Evolutionary conservation across 1,140 invertebrate genomes (phyloP), one percentile per base, ranked within the genome.

Genomic region (Meloidogyne hapla): DNA sequence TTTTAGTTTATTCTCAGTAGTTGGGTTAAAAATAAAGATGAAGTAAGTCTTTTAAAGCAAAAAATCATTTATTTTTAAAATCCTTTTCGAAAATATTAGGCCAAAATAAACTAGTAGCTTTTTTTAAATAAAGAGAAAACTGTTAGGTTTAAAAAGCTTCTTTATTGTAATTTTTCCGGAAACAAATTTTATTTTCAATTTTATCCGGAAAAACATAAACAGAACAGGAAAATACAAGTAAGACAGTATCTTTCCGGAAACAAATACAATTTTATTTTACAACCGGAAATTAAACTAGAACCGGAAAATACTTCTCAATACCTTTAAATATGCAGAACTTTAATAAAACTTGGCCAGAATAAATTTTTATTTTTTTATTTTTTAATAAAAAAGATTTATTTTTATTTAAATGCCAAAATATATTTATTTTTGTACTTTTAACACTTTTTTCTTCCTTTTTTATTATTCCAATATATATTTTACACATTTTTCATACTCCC

Each of bases 371-470:
- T n/a, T n/a, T n/a, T n/a, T n/a, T n/a, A n/a, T n/a, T n/a, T n/a
- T n/a, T n/a, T n/a, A n/a, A n/a, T n/a, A n/a, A n/a, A 56, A 56
- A 56, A 56, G 48, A 56, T 56, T 56, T 56, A 56, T 56, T 56
- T 56, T 56, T n/a, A 56, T n/a, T n/a, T 45, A 45, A 45, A 45
- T 56, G 18, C 48, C 48, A 56, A 56, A 15, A 56, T 56, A 12
- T 42, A 42, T 48, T 48, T 48, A 48, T 48, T 18, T 48, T 56
- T 56, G 48, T n/a, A 56, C 48, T 56, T 56, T 56, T 56, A n/a
- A 56, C 33, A 56, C 48, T 21, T 9, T 6, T n/a, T 21, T 56
- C 8, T 56, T 56, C 18, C 8, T n/a, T 21, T 56, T 48, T 48
- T 48, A 18, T 18, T 48, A 18, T 18, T 21, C 48, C 48, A 56